Evolutionary conservation across 2,797 vertebrate genomes (phyloP).

Genomic region (Parotocinclus haroldoi): DNA sequence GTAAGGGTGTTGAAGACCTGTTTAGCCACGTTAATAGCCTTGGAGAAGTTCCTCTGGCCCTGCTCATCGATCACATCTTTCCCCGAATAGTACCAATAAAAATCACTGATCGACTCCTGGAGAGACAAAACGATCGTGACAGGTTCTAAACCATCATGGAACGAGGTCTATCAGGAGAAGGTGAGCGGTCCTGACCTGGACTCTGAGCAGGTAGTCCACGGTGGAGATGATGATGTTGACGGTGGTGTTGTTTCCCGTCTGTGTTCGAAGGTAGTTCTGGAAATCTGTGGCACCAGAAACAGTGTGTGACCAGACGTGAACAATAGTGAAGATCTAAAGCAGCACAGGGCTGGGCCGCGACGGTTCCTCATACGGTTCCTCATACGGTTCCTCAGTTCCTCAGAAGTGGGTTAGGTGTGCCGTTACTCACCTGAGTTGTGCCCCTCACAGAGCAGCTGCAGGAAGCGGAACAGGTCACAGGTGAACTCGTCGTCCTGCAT

Average conservation of each 20-base stretch:
- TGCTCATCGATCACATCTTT: constrained; percentile 96
- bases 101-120: constrained; percentile 95
- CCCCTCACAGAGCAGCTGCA: constrained; percentile 94
- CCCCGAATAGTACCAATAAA: constrained; percentile 97
- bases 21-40: constrained; percentile 95
- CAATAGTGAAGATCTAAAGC: too few species aligned
- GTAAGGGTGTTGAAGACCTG: constrained; percentile 97
- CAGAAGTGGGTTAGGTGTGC: too few species aligned
- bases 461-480: constrained; percentile 96
- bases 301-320: too few species aligned
- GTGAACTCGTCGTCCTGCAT: constrained; percentile 95
- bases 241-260: constrained; percentile 94
- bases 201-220: constrained; percentile 91
- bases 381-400: too few species aligned
- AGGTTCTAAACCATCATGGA: too few species aligned
- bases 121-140: constrained; percentile 14
- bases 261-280: constrained; percentile 94
- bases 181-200: constrained; percentile 74
- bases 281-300: constrained; percentile 74
- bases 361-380: too few species aligned
- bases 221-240: constrained; percentile 97
- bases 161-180: too few species aligned
- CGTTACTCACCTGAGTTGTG: constrained; percentile 87
- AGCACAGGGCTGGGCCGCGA: too few species aligned
- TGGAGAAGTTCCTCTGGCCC: constrained; percentile 94